phyloP scores from a whole-genome alignment of 2,888 invertebrate species.

The Acrobasis consociella region DNA sequence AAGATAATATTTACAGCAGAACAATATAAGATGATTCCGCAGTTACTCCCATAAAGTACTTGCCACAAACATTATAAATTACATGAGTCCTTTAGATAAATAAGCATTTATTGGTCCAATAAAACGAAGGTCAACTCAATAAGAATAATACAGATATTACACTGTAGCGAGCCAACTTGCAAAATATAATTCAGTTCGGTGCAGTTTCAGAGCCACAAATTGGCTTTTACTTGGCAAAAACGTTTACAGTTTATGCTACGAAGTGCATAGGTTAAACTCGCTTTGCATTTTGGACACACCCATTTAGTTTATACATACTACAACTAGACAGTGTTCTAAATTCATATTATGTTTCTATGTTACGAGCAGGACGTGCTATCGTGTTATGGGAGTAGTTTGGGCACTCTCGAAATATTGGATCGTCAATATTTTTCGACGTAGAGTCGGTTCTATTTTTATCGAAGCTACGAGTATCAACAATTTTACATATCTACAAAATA shows the following conservation, averaged over 20 bases:
- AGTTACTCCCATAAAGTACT: slow-evolving; percentile 28
- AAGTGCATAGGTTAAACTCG: slow-evolving; percentile 14
- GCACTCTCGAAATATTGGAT: neutral
- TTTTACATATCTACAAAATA: no score
- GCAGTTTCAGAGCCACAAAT: slow-evolving; percentile 38
- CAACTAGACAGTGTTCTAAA: neutral
- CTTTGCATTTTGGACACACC: slow-evolving; percentile 4
- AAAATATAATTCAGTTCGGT: slow-evolving; percentile 44
- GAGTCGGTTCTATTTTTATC: neutral
- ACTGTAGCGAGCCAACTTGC: slow-evolving; percentile 41
- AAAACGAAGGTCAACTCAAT: slow-evolving; percentile 28
- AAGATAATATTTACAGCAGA: no score
- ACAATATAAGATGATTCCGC: no score
- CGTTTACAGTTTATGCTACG: slow-evolving; percentile 28
- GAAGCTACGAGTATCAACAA: no score
- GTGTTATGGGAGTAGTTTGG: neutral
- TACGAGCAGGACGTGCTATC: neutral
- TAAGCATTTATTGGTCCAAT: slow-evolving; percentile 42
- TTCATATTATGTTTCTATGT: slow-evolving; percentile 5
- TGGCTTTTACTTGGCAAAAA: slow-evolving; percentile 44
- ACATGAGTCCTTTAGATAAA: slow-evolving; percentile 37
- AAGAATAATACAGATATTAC: slow-evolving; percentile 35
- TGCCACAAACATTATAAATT: slow-evolving; percentile 40
- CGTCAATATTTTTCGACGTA: neutral
- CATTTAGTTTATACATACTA: slow-evolving; percentile 7